phyloP scores from a whole-genome alignment of 2,888 invertebrate species.

The Limnephilus auricula region DNA sequence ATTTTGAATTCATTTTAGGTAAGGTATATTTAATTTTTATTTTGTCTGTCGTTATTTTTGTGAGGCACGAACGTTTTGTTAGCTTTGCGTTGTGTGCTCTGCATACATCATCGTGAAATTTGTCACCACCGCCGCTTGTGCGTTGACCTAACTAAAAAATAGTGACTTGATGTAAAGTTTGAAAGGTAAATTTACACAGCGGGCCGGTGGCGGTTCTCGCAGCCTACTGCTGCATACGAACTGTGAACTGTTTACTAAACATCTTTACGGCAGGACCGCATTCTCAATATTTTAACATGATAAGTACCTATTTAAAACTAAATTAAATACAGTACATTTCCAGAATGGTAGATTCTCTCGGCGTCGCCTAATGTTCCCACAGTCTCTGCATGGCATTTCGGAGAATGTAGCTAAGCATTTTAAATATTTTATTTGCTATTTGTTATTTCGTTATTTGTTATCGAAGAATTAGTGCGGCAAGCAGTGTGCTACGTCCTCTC shows the following conservation, averaged over 20 bases:
- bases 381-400: too few relatives aligned
- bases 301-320: too few relatives aligned
- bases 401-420: too few relatives aligned
- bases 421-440: too few relatives aligned
- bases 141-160: conserved; percentile 26
- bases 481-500: too few relatives aligned
- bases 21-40: background rate
- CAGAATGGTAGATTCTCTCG: too few relatives aligned
- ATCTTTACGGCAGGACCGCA: background rate
- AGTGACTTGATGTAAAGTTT: conserved; percentile 35
- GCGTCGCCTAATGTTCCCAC: too few relatives aligned
- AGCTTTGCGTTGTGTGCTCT: background rate
- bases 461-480: too few relatives aligned
- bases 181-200: conserved; percentile 57
- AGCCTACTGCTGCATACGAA: conserved; percentile 22
- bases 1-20: background rate
- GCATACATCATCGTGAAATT: conserved; percentile 15
- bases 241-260: conserved; percentile 48
- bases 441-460: too few relatives aligned
- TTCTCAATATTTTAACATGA: background rate
- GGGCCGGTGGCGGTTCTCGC: conserved; percentile 39
- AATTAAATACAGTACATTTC: background rate
- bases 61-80: background rate
- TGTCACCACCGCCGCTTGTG: conserved; percentile 5
- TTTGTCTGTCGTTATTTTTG: background rate